phyloP scores from a whole-genome alignment of 2,113 vertebrate species.

The Halcyon senegalensis region DNA sequence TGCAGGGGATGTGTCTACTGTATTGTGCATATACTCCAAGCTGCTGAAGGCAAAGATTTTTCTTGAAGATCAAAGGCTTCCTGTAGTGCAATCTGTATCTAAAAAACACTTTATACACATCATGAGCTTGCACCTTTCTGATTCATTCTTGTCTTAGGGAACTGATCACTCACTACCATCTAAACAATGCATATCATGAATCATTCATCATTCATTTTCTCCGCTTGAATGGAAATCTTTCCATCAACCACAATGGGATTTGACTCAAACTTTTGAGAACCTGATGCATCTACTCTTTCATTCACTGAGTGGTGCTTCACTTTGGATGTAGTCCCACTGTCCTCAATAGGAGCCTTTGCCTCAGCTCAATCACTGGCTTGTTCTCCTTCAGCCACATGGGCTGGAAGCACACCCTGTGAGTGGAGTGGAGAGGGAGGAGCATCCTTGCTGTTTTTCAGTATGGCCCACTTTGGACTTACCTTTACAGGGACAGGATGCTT shows the following conservation, averaged over 20 bases:
- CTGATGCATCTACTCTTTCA: background rate
- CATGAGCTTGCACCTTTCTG: constrained; percentile 7
- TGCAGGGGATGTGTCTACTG: background rate
- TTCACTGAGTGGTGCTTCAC: background rate
- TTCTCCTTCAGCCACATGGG: background rate
- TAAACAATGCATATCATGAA: background rate
- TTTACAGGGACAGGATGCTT: background rate
- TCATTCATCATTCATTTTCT: background rate
- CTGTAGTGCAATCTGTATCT: background rate
- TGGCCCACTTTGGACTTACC: background rate
- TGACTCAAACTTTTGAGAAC: background rate
- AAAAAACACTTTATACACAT: background rate
- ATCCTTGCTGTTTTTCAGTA: background rate
- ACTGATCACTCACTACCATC: background rate
- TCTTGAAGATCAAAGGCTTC: constrained; percentile 32
- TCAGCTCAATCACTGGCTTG: background rate
- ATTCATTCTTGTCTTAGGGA: background rate
- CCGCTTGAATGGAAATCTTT: background rate
- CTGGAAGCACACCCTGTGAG: background rate
- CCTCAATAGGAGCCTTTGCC: background rate
- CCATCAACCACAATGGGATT: background rate
- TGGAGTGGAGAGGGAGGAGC: background rate
- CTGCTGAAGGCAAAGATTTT: constrained; percentile 11
- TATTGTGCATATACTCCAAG: background rate
- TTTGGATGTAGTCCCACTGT: background rate